Evolutionary conservation across 2,797 vertebrate genomes (phyloP).

Genomic region (Toxotes lorentzi): DNA sequence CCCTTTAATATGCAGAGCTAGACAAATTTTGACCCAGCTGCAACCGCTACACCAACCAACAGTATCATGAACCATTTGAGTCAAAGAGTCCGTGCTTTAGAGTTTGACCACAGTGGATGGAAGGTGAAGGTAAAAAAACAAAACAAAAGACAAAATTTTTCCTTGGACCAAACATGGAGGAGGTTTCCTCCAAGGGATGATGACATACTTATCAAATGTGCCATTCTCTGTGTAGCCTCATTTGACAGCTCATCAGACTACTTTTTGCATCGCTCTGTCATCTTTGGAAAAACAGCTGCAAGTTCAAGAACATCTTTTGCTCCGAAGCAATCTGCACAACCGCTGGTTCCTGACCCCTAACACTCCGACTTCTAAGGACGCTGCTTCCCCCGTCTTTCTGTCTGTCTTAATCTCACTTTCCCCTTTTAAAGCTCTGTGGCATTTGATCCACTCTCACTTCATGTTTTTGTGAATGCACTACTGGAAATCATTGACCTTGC

Average conservation of each 20-base stretch:
- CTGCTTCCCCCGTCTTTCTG: conserved; percentile 21
- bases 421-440: conserved; percentile 31
- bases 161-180: conserved; percentile 15
- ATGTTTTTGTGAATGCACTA: conserved; percentile 35
- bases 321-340: conserved; percentile 32
- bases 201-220: conserved; percentile 18
- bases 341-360: conserved; percentile 32
- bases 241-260: conserved; percentile 48
- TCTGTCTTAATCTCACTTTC: conserved; percentile 34
- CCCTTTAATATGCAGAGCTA: background rate
- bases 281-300: conserved; percentile 42
- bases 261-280: conserved; percentile 40
- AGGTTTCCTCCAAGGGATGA: conserved; percentile 14
- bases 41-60: too few species aligned
- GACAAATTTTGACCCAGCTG: background rate
- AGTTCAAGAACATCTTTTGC: conserved; percentile 26
- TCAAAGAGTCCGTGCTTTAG: background rate
- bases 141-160: background rate
- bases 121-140: background rate
- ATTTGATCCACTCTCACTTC: conserved; percentile 40
- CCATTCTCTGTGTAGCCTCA: conserved; percentile 13
- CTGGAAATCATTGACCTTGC: conserved; percentile 31
- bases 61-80: background rate
- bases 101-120: conserved; percentile 20
- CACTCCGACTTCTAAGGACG: conserved; percentile 35